Conservation (phyloP, 92 coral and sea anemone species). For the Parazoanthus atlanticus region DNA sequence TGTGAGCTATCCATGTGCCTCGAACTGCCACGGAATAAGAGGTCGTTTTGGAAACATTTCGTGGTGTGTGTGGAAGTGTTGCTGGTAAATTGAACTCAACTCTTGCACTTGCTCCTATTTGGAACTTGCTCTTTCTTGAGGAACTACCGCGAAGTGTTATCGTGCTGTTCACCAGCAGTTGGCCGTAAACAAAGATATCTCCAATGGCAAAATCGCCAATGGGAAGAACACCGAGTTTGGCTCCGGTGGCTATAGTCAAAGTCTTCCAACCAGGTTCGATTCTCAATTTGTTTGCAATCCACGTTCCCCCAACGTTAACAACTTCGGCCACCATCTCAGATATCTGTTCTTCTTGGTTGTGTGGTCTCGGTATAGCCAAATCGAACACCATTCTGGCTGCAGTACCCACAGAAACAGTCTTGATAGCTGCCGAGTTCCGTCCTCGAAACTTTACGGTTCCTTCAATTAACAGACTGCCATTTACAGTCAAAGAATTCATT, state of each 20-base stretch:
- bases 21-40: slow-evolving; percentile 26
- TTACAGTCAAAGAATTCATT: slow-evolving; percentile 56
- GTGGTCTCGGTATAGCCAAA: slow-evolving; percentile 23
- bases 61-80: neutral
- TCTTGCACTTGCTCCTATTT: slow-evolving; percentile 55
- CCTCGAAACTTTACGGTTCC: slow-evolving; percentile 69
- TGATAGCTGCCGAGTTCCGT: slow-evolving; percentile 61
- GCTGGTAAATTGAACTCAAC: slow-evolving; percentile 56
- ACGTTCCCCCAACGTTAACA: slow-evolving; percentile 63
- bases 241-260: slow-evolving; percentile 60
- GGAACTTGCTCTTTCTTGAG: slow-evolving; percentile 59
- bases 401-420: slow-evolving; percentile 50
- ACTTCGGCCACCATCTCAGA: slow-evolving; percentile 57
- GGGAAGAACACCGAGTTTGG: slow-evolving; percentile 57
- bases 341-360: neutral
- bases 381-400: slow-evolving; percentile 59
- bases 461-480: slow-evolving; percentile 65
- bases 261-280: slow-evolving; percentile 80
- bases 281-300: slow-evolving; percentile 64
- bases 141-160: slow-evolving; percentile 69
- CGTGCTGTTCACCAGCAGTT: slow-evolving; percentile 64
- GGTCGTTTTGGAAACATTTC: neutral
- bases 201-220: slow-evolving; percentile 57
- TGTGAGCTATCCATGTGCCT: slow-evolving; percentile 32
- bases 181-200: slow-evolving; percentile 59